These are phyloP conservation scores for Diprion similis DNA, from an alignment of 1,140 invertebrate genomes.

Conservation along the genomic window DNA sequence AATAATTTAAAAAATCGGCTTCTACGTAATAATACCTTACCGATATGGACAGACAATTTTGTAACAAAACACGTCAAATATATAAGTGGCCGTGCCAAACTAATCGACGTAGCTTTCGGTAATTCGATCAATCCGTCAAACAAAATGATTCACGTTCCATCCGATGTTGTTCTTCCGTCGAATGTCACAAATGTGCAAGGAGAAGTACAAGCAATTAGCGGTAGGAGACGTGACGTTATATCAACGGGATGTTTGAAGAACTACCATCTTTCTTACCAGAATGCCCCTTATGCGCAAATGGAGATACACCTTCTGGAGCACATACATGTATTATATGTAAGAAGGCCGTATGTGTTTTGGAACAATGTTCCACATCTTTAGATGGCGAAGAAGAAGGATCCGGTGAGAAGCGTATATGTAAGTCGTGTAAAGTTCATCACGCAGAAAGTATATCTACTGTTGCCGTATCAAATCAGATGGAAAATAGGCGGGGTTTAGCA, in stretches of 20 bases:
- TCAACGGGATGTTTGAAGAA: no score
- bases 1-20: slow-evolving; percentile 20
- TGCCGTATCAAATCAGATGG: slow-evolving; percentile 22
- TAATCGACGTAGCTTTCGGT: background rate
- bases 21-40: slow-evolving; percentile 23
- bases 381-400: slow-evolving; percentile 24
- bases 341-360: slow-evolving; percentile 21
- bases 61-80: slow-evolving; percentile 24
- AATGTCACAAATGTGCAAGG: no score
- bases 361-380: slow-evolving; percentile 16
- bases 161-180: background rate
- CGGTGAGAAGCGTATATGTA: slow-evolving; percentile 27
- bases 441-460: slow-evolving; percentile 11
- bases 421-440: slow-evolving; percentile 13
- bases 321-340: slow-evolving; percentile 26
- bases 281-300: background rate
- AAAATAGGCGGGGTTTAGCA: slow-evolving; percentile 29
- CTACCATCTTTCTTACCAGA: background rate
- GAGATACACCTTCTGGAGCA: background rate
- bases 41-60: slow-evolving; percentile 28
- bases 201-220: no score
- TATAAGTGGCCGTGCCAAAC: slow-evolving; percentile 21
- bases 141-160: background rate
- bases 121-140: background rate
- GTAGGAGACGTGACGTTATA: background rate